phyloP scores from a whole-genome alignment of 2,113 vertebrate genomes.

The Xenus cinereus region DNA sequence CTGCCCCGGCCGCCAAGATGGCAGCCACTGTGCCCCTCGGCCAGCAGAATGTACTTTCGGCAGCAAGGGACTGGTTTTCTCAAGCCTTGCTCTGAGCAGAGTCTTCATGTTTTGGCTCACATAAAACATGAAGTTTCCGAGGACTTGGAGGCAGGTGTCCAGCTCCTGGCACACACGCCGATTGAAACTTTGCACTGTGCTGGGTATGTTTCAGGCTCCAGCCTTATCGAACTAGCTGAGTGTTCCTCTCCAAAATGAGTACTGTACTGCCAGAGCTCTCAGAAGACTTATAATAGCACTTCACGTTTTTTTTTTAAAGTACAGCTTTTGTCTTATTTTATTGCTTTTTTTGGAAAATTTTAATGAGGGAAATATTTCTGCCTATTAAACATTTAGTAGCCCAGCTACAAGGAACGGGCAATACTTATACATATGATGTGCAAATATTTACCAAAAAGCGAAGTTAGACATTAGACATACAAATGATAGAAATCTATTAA shows the following conservation, averaged over 20 bases:
- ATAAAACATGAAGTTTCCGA: not conserved
- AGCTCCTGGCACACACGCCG: rapidly evolving
- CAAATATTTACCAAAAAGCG: not conserved
- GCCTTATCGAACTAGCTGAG: not conserved
- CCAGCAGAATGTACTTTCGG: not conserved
- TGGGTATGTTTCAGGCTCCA: not conserved
- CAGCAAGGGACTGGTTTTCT: not conserved
- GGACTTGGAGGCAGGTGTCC: not conserved
- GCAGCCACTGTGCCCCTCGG: not conserved
- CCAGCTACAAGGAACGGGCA: not conserved
- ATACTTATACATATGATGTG: not conserved
- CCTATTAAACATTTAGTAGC: rapidly evolving
- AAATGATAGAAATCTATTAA: not conserved
- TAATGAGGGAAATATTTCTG: not conserved
- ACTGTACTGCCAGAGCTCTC: not conserved
- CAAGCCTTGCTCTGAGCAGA: not conserved
- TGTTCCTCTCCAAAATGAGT: not conserved
- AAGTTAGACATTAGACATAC: not conserved
- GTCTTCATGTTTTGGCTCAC: not conserved
- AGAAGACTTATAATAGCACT: not conserved
- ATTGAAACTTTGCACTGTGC: rapidly evolving
- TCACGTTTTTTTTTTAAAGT: not conserved
- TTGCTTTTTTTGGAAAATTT: not conserved
- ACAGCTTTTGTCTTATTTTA: not conserved
- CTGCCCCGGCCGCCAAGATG: not conserved